Evolutionary conservation across 2,888 invertebrate species (phyloP), one percentile per base, ranked within the genome.

Genomic region (Diplazon laetatorius): DNA sequence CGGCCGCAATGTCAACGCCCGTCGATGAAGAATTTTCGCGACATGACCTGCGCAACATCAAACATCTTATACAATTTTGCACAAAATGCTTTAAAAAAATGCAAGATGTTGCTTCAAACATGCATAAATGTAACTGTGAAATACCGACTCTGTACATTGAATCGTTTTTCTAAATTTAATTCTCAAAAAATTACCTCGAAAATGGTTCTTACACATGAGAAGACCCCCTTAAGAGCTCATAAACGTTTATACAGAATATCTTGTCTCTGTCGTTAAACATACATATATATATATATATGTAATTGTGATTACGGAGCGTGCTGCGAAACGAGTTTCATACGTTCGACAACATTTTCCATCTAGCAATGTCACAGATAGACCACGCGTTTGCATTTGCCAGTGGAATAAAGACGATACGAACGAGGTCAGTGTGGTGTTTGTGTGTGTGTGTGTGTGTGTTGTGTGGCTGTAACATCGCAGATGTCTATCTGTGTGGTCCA

Each of bases 381-480:
- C 6, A n/a, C 22, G 44, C 3, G 14, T 55, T 76, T 71, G 71
- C 66, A 73, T 70, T 74, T 46, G 70, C 37, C 37, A 69, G 52
- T 22, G 42, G 65, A 73, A 65, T 30, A 48, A 73, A 78, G 59
- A 74, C 63, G 46, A 60, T 48, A 10, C 74, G 25, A 78, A 78
- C 52, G 74, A 70, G 78, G 78, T 78, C 78, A n/a, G n/a, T n/a
- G 69, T 50, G 70, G 59, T 59, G 74, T 78, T 70, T 70, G 50
- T 59, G 59, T 62, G 35, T 72, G 20, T 68, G 20, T 59, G 63
- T n/a, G n/a, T n/a, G n/a, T n/a, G n/a, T n/a, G n/a, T n/a, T n/a
- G n/a, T n/a, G n/a, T n/a, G n/a, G n/a, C n/a, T n/a, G n/a, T n/a
- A 44, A 35, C 39, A 70, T 74, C 37, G 70, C 52, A 70, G 65